Evolutionary conservation across 2,888 invertebrate species (phyloP).

Genomic region (Agrochola macilenta): DNA sequence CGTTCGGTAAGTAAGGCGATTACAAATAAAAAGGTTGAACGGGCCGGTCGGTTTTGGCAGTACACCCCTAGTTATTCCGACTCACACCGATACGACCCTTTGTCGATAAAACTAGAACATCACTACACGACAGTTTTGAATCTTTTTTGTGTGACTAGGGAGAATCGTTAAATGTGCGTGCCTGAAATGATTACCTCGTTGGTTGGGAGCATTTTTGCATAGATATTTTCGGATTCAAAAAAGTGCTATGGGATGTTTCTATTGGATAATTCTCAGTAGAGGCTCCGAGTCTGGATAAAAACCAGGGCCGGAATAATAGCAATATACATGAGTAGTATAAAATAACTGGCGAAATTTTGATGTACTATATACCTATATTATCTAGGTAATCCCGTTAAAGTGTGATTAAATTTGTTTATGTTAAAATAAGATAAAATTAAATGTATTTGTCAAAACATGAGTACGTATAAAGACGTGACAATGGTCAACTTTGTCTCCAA

Average conservation of each 20-base stretch:
- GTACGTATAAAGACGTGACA: too few relatives aligned
- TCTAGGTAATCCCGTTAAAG: not conserved
- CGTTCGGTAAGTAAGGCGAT: slow-evolving; percentile 80
- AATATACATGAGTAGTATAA: not conserved
- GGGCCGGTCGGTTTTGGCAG: slow-evolving; percentile 80
- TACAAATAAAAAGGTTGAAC: slow-evolving; percentile 80
- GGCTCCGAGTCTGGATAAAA: not conserved
- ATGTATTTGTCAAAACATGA: not conserved
- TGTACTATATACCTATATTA: not conserved
- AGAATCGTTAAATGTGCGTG: slow-evolving; percentile 3
- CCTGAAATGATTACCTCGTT: not conserved
- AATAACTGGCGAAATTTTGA: not conserved
- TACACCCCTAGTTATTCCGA: slow-evolving; percentile 70
- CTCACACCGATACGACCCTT: slow-evolving; percentile 69
- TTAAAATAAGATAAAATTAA: not conserved
- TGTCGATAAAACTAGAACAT: slow-evolving; percentile 74
- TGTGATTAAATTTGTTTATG: not conserved
- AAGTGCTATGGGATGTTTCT: not conserved
- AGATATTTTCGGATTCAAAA: not conserved
- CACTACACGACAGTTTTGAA: slow-evolving; percentile 58
- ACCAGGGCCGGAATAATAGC: too few relatives aligned
- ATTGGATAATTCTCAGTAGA: not conserved
- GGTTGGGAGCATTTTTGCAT: not conserved
- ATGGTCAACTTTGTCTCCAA: too few relatives aligned
- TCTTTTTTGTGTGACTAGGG: slow-evolving; percentile 18